Evolutionary conservation across 2,797 vertebrate genomes (phyloP), one percentile per base, ranked within the genome.

Genomic region (Gobionotothen gibberifrons): DNA sequence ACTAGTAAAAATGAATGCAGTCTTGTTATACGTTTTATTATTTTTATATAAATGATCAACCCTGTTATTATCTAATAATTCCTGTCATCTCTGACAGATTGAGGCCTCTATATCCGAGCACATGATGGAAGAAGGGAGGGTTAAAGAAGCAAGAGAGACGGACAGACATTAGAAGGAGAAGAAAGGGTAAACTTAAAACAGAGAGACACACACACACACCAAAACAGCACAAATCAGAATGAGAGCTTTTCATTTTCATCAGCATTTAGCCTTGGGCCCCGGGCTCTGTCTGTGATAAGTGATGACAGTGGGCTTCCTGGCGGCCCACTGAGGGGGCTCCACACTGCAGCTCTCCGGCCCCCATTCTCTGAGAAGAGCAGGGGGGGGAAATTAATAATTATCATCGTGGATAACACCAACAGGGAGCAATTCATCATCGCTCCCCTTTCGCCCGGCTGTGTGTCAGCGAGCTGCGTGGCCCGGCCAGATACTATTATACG

Each of bases 341-440:
- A 85, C 79, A 47, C 83, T 64, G 77, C 74, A 22, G 80, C 78
- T 76, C 87, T 85, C 80, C 43, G 46, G 76, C 69, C 80, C 81
- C 81, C 80, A 66, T 73, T 84, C 88, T 79, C 71, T 1, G 0
- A 51, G 83, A 87, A 49, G 89, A 90, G 85, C n/a, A n/a, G 8
- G 78, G 85, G 22, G 91, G 92, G 94, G 93, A 96, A 97, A 98
- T 98, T 98, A 98, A 98, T 97, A 97, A 97, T 98, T 95, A 97
- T 97, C 96, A 97, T 96, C 93, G 91, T 90, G 92, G 87, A 94
- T 93, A 97, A 96, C 96, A 96, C 94, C 95, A 96, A 92, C 93
- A 94, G 94, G 94, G 96, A 96, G 96, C 91, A 95, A 99, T 99
- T 97, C 94, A 97, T 98, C 97, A 98, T 96, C 91, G 81, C 94